A percentile compares a stretch with the other conserved stretches of the same genome.
Evolutionary conservation across 2,113 vertebrate genomes (phyloP).

Genomic region (Coturnix japonica): DNA sequence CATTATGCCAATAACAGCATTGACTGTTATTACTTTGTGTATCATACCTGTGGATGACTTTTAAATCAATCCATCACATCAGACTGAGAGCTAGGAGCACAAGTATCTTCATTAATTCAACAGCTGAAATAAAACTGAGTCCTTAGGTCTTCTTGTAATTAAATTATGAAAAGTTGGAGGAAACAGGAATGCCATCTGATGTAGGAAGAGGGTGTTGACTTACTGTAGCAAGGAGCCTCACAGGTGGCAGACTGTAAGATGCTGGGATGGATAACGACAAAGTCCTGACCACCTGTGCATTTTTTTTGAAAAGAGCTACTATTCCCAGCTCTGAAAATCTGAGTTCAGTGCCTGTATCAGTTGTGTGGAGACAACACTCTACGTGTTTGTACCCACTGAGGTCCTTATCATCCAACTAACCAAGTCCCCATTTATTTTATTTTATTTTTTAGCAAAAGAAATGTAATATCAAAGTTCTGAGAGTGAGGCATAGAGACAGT

Average conservation of each 20-base stretch:
- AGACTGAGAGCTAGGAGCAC: neutral
- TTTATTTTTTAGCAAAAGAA: neutral
- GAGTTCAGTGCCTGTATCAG: fast-evolving
- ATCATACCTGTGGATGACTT: neutral
- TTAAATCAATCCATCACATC: neutral
- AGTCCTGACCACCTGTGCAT: neutral
- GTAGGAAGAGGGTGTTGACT: fast-evolving
- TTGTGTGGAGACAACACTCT: fast-evolving
- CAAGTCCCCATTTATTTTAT: too few species aligned
- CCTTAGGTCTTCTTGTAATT: neutral
- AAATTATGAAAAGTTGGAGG: neutral
- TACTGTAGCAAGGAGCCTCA: neutral
- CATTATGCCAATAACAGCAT: neutral
- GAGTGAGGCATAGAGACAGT: neutral
- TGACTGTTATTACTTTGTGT: neutral
- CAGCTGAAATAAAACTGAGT: neutral
- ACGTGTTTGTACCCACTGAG: neutral
- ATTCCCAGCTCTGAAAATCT: neutral
- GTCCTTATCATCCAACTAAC: neutral
- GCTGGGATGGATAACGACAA: neutral
- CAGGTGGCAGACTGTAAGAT: neutral
- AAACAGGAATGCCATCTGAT: neutral
- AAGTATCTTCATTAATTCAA: neutral
- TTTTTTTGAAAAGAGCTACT: neutral
- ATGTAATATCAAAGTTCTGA: neutral